phyloP scores from a whole-genome alignment of 1,140 invertebrate genomes.

The Heterodera schachtii region DNA sequence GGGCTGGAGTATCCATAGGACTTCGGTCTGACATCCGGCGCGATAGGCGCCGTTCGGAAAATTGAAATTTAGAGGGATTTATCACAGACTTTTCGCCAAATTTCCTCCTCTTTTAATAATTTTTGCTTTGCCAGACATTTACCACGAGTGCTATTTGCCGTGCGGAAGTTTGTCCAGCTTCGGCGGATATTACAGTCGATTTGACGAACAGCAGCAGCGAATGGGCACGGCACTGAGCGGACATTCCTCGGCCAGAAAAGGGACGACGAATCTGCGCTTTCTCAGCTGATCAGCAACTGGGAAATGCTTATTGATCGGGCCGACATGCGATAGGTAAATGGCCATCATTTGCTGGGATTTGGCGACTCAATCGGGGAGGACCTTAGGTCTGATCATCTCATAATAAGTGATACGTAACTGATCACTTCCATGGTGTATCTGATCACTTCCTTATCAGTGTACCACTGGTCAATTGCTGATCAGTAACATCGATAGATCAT shows the following conservation, averaged over 20 bases:
- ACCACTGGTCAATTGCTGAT: too few species aligned
- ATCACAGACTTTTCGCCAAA: background rate
- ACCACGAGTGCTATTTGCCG: conserved; percentile 24
- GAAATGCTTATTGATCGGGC: background rate
- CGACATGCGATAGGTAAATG: too few species aligned
- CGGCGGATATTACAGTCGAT: conserved; percentile 11
- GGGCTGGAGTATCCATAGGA: too few species aligned
- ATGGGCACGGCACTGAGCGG: conserved; percentile 2
- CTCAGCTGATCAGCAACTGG: conserved; percentile 9
- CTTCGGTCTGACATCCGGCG: too few species aligned
- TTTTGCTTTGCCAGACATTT: conserved; percentile 10
- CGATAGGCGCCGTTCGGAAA: too few species aligned
- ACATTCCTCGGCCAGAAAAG: background rate
- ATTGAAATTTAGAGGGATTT: background rate
- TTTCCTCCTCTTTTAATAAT: background rate
- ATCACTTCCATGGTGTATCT: too few species aligned
- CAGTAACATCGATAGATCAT: too few species aligned
- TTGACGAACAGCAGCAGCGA: background rate
- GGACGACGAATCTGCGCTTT: background rate
- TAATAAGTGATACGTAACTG: too few species aligned
- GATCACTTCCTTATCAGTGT: too few species aligned
- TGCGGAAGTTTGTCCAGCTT: conserved; percentile 16
- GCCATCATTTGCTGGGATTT: too few species aligned
- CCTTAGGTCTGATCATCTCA: too few species aligned
- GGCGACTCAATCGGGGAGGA: background rate